Conservation (phyloP, 1,140 invertebrate species). For the Drosophila dunni region DNA sequence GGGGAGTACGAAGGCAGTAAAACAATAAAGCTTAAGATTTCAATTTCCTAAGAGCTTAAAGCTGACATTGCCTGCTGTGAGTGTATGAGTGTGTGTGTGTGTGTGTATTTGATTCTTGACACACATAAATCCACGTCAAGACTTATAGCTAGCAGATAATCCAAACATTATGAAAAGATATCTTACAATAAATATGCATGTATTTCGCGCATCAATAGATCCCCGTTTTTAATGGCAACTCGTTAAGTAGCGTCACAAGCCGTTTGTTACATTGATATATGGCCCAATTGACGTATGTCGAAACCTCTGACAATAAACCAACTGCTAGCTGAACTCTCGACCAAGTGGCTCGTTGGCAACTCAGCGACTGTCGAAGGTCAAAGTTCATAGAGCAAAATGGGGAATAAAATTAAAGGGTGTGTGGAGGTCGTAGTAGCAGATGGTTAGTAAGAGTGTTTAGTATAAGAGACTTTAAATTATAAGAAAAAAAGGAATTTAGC, state of each 20-base stretch:
- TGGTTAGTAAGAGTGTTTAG: too few relatives aligned
- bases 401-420: not conserved
- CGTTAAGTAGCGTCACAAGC: slow-evolving; percentile 59
- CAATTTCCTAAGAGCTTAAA: slow-evolving; percentile 81
- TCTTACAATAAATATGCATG: slow-evolving; percentile 69
- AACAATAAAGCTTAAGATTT: slow-evolving; percentile 83
- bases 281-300: slow-evolving; percentile 7
- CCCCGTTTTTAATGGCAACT: slow-evolving; percentile 62
- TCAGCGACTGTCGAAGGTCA: not conserved
- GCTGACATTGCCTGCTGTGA: slow-evolving; percentile 44
- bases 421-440: not conserved
- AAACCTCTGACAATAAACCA: slow-evolving; percentile 20
- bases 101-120: slow-evolving; percentile 46
- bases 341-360: slow-evolving; percentile 1
- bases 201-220: slow-evolving; percentile 61
- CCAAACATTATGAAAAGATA: slow-evolving; percentile 77
- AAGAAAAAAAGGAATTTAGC: not conserved
- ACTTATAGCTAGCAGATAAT: slow-evolving; percentile 77
- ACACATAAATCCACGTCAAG: slow-evolving; percentile 71
- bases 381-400: not conserved
- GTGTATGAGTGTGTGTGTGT: slow-evolving; percentile 12
- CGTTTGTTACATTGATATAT: slow-evolving; percentile 61
- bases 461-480: not conserved
- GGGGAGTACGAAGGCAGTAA: slow-evolving; percentile 47
- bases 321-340: slow-evolving; percentile 2